Evolutionary conservation across 1,140 invertebrate species (phyloP).

Genomic region (Lucilia cuprina): DNA sequence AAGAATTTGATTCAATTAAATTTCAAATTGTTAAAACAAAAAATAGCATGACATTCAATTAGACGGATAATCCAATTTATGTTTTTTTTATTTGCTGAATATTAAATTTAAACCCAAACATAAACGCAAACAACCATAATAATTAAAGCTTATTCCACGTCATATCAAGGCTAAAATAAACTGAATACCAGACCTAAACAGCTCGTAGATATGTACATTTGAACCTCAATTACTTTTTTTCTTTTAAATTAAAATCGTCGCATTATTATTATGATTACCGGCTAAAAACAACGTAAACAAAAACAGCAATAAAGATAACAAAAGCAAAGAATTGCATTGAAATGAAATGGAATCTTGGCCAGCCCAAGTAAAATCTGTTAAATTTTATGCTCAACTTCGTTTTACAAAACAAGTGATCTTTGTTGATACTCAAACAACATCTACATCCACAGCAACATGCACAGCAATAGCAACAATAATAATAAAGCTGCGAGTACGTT

Average conservation of each 20-base stretch:
- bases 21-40: neutral
- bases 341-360: neutral
- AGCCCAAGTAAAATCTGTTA: neutral
- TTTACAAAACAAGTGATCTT: neutral
- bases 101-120: neutral
- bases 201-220: neutral
- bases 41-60: slow-evolving; percentile 1
- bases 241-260: neutral
- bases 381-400: neutral
- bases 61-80: neutral
- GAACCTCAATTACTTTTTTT: neutral
- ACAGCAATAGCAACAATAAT: neutral
- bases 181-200: neutral
- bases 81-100: neutral
- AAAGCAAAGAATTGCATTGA: neutral
- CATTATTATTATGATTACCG: neutral
- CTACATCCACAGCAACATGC: neutral
- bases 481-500: neutral
- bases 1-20: neutral
- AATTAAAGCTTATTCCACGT: neutral
- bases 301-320: neutral
- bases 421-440: neutral
- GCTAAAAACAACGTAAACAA: neutral
- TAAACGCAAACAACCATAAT: neutral
- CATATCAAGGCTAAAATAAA: neutral